phyloP scores from a whole-genome alignment of 2,113 vertebrate species.

The Brachionichthys hirsutus region DNA sequence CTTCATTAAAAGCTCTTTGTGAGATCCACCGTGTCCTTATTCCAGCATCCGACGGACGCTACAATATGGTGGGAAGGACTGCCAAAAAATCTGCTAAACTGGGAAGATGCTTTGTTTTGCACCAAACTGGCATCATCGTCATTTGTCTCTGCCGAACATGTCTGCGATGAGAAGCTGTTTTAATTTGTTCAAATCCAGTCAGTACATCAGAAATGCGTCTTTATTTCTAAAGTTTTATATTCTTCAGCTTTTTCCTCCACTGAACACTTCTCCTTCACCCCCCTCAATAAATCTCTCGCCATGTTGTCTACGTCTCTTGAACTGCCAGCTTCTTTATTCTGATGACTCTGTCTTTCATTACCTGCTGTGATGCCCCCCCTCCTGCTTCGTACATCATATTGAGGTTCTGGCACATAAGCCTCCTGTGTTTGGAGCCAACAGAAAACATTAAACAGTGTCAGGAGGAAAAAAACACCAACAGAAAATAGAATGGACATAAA shows the following conservation, averaged over 20 bases:
- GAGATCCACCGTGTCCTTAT: too few species aligned
- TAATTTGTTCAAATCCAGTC: conserved; percentile 2
- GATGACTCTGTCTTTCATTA: conserved; percentile 40
- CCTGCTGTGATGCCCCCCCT: background rate
- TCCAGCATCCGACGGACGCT: too few species aligned
- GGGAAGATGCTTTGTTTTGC: background rate
- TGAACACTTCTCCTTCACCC: background rate
- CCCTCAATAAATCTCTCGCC: conserved; percentile 12
- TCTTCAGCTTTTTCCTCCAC: background rate
- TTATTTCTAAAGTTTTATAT: too few species aligned
- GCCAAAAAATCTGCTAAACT: too few species aligned
- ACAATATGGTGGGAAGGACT: too few species aligned
- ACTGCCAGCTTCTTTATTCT: conserved; percentile 16
- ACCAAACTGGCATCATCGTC: background rate
- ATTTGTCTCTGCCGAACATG: background rate
- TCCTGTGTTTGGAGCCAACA: conserved; percentile 13
- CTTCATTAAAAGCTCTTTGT: too few species aligned
- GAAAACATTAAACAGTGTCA: conserved; percentile 17
- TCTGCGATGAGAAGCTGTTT: background rate
- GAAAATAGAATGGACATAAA: too few species aligned
- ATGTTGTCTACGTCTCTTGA: conserved; percentile 6
- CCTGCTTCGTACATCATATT: background rate
- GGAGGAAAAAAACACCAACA: background rate
- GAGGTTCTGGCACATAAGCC: conserved; percentile 1
- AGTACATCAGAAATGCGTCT: background rate